phyloP scores from a whole-genome alignment of 2,113 vertebrate species.

The Orthonyx spaldingii region DNA sequence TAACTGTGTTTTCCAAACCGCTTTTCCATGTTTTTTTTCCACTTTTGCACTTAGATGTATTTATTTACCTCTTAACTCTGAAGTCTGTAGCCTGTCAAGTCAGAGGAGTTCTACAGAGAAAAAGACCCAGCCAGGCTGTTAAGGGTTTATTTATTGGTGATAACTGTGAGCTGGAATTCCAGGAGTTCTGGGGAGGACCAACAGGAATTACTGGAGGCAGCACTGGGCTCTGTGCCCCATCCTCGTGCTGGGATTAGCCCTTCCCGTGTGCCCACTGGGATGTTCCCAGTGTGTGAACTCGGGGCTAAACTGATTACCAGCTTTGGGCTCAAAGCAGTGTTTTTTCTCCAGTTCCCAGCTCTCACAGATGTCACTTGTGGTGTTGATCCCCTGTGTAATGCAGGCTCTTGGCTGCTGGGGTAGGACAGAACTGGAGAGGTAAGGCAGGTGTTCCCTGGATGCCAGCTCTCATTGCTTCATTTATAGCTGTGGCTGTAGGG shows the following conservation, averaged over 20 bases:
- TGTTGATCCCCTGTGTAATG: not conserved
- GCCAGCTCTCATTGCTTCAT: accelerated
- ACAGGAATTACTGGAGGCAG: not conserved
- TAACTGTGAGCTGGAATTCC: not conserved
- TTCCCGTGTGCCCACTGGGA: accelerated
- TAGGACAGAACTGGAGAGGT: not conserved
- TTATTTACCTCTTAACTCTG: not conserved
- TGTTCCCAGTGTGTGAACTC: not conserved
- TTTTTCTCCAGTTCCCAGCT: not conserved
- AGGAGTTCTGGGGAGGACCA: not conserved
- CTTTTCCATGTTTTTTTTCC: not conserved
- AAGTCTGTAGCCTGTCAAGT: not conserved
- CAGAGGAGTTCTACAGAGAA: not conserved
- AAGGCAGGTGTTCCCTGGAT: not conserved
- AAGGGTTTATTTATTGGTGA: accelerated
- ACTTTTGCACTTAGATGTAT: not conserved
- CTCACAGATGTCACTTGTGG: accelerated
- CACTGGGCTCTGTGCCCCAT: accelerated
- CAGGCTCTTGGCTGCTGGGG: not conserved
- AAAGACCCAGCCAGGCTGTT: not conserved
- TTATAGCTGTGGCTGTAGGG: accelerated
- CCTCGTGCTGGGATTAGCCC: not conserved
- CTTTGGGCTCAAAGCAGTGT: not conserved
- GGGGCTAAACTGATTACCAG: not conserved
- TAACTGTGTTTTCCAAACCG: accelerated